Base-by-base conservation (phyloP, 2,797 vertebrate species). In the Pitangus sulphuratus region DNA sequence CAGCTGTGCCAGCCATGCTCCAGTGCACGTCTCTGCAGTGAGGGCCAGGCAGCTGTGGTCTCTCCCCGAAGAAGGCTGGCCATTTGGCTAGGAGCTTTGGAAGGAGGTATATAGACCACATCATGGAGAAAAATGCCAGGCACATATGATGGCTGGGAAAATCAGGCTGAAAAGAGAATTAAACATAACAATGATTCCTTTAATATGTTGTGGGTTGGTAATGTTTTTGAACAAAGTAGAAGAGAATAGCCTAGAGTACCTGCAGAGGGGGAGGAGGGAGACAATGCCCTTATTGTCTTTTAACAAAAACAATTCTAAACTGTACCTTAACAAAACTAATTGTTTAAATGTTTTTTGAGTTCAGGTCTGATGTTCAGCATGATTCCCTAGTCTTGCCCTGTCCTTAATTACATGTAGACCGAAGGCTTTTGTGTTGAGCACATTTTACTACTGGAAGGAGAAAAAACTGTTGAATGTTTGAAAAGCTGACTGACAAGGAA, bases 401-500 rank as follows among this genome's bases (percentile, higher is more conserved):
- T 76, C 45, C 51, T 78, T 95, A 94, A 92, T 82, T 94, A 40
- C 65, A 48, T 39, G 58, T 91, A 44, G 35, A 84, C 31, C 1
- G 2, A 71, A 74, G 58, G 62, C 86, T 83, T 87, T 84, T 82
- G 66, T 91, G 35, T 28, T 61, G 18, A 83, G 42, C 1, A 9
- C 15, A 30, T 79, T 93, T 91, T 56, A 66, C 39, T 81, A 58
- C 21, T 78, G 45, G 94, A 92, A 92, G 37, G 53, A 86, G 47
- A 53, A 66, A 87, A 61, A 77, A 51, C 37, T 35, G 3, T 44
- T 81, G 25, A 69, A 69, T 26, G 13, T 68, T 54, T 96, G 64
- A 95, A 90, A 89, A 91, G 53, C 6, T 94, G 87, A 96, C 89
- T 96, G 94, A 80, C 94, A 94, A 50, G 47, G 74, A 44, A 10